phyloP scores from a whole-genome alignment of 2,888 invertebrate genomes.

The Drosophila putrida region DNA sequence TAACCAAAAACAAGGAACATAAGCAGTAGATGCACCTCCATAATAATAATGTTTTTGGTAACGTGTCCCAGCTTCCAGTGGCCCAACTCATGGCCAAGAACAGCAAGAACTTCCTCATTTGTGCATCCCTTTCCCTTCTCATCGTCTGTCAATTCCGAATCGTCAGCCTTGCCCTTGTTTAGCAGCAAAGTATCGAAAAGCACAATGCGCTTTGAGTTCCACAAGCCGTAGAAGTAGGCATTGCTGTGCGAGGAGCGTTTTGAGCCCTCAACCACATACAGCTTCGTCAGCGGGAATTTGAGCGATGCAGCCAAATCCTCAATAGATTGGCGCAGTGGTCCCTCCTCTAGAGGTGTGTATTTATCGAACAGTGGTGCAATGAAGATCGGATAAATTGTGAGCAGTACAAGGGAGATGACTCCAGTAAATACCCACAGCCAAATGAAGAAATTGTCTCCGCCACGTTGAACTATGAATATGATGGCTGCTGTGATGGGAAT shows the following conservation, averaged over 20 bases:
- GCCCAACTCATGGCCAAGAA: constrained; percentile 98
- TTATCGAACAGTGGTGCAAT: constrained; percentile 99
- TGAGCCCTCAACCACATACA: constrained; percentile 98
- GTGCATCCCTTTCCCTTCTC: constrained; percentile 90
- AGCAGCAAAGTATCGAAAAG: constrained; percentile 97
- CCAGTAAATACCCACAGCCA: constrained; percentile 98
- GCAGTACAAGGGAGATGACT: constrained; percentile 91
- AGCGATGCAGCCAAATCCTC: constrained; percentile 94
- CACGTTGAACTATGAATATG: constrained; percentile 93
- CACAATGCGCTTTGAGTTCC: constrained; percentile 98
- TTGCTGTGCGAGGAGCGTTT: constrained; percentile 99
- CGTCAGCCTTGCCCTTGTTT: constrained; percentile 87
- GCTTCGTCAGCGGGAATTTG: constrained; percentile 95
- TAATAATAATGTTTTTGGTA: constrained; percentile 92
- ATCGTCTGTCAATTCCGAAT: constrained; percentile 80
- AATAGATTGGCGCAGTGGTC: constrained; percentile 93
- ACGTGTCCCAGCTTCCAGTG: constrained; percentile 98
- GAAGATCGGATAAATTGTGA: constrained; percentile 96
- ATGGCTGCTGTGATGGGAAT: constrained; percentile 93
- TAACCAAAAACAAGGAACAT: constrained; percentile 89
- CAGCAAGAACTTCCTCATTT: constrained; percentile 96
- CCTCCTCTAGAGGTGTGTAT: constrained; percentile 97
- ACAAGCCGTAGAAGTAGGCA: constrained; percentile 99
- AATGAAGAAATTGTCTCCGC: constrained; percentile 97
- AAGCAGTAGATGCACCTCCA: constrained; percentile 91